Evolutionary conservation across 2,113 vertebrate genomes (phyloP).

Genomic region (Percopsis transmontana): DNA sequence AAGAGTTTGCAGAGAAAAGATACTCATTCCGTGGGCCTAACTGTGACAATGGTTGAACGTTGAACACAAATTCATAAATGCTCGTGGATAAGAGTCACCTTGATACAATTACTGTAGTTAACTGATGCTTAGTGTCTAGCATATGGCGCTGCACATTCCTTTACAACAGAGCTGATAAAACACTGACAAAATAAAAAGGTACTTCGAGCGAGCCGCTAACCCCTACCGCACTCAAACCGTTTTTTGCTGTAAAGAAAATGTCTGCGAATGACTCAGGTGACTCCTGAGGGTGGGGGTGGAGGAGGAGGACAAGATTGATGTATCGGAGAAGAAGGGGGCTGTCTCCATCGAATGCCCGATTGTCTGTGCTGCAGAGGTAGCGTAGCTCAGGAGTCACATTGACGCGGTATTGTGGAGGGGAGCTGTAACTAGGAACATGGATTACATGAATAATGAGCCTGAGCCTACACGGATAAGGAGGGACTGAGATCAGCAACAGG

Average conservation of each 20-base stretch:
- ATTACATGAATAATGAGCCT: constrained; percentile 66
- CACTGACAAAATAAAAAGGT: constrained; percentile 52
- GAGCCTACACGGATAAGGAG: constrained; percentile 43
- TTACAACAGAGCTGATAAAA: constrained; percentile 62
- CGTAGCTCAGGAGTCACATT: constrained; percentile 32
- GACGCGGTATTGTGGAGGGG: constrained; percentile 50
- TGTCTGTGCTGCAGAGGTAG: constrained; percentile 36
- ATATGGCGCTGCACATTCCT: constrained; percentile 46
- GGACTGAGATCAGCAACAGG: constrained; percentile 37
- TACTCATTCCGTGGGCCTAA: constrained; percentile 29
- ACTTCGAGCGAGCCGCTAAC: no score
- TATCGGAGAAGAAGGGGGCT: constrained; percentile 1
- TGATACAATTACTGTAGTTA: constrained; percentile 68
- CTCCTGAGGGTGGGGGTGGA: constrained; percentile 39
- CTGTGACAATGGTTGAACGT: constrained; percentile 60
- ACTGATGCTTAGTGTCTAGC: constrained; percentile 58
- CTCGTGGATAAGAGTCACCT: constrained; percentile 47
- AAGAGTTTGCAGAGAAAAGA: constrained; percentile 47
- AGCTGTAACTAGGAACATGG: constrained; percentile 52
- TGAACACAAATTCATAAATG: constrained; percentile 39
- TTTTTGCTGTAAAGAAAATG: constrained; percentile 56
- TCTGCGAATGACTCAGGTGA: constrained; percentile 62
- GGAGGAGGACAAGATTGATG: constrained; percentile 2
- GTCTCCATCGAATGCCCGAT: constrained; percentile 41
- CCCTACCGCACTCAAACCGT: constrained; percentile 51